Evolutionary conservation across 1,140 invertebrate species (phyloP).

Genomic region (Cherax quadricarinatus): DNA sequence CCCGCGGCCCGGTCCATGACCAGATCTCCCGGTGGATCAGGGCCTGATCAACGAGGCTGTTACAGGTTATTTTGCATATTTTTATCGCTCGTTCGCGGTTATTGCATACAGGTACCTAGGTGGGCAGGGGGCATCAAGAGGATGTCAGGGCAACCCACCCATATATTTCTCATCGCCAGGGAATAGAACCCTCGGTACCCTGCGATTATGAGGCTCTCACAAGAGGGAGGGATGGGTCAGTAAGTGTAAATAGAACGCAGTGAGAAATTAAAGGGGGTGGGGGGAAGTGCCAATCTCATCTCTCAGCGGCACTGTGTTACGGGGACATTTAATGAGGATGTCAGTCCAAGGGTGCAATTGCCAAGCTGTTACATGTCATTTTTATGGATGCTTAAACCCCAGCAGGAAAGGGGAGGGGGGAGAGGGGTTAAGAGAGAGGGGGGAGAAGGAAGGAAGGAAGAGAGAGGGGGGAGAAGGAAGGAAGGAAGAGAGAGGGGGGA

Average conservation of each 20-base stretch:
- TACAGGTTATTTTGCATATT: too few species aligned
- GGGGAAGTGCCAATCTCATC: conserved; percentile 54
- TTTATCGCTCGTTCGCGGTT: too few species aligned
- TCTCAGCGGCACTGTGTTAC: conserved; percentile 56
- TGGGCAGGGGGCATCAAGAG: too few species aligned
- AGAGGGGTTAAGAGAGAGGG: neutral
- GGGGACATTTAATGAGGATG: conserved; percentile 60
- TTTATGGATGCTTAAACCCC: conserved; percentile 58
- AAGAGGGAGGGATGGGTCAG: neutral
- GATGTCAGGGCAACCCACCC: too few species aligned
- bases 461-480: neutral
- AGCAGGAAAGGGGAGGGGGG: neutral
- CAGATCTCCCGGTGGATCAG: too few species aligned
- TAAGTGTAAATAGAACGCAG: conserved; percentile 39
- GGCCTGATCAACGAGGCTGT: too few species aligned
- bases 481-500: neutral
- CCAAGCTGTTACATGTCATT: conserved; percentile 65
- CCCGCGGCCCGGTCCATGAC: too few species aligned
- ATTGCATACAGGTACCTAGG: too few species aligned
- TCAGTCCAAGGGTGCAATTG: conserved; percentile 67
- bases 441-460: neutral
- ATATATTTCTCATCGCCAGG: too few species aligned
- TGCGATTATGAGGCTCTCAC: too few species aligned
- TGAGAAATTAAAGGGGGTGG: conserved; percentile 34
- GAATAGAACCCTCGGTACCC: too few species aligned